These are phyloP conservation scores for Liodrosophila aerea DNA, from an alignment of 2,888 invertebrate genomes.

Conservation along the genomic window DNA sequence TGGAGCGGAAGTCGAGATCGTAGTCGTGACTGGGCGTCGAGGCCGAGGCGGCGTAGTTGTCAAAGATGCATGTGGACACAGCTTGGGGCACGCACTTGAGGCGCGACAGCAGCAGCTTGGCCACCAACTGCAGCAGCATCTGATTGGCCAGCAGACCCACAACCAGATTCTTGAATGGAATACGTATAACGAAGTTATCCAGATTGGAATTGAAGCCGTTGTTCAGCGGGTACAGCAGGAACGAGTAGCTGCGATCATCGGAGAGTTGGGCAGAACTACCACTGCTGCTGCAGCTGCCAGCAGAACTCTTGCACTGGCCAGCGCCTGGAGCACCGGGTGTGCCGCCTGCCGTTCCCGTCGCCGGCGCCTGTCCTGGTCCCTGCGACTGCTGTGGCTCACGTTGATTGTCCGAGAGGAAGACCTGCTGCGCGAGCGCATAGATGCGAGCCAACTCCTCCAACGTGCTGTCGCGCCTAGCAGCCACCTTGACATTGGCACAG, in stretches of 20 bases:
- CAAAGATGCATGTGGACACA: constrained; percentile 82
- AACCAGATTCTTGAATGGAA: constrained; percentile 93
- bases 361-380: constrained; percentile 4
- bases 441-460: constrained; percentile 92
- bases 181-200: constrained; percentile 90
- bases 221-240: constrained; percentile 91
- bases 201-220: constrained; percentile 88
- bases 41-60: constrained; percentile 82
- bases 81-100: constrained; percentile 86
- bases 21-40: constrained; percentile 82
- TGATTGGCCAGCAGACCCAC: constrained; percentile 96
- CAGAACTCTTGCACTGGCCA: constrained; percentile 25
- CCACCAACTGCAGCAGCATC: constrained; percentile 94
- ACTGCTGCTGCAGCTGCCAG: constrained; percentile 17
- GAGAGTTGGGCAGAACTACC: constrained; percentile 82
- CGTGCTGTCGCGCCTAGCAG: constrained; percentile 93
- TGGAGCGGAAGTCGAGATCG: constrained; percentile 82
- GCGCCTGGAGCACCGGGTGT: neutral
- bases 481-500: constrained; percentile 95
- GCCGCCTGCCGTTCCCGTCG: neutral
- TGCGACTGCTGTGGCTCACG: constrained; percentile 71
- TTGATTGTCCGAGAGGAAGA: constrained; percentile 86
- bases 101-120: constrained; percentile 91
- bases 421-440: constrained; percentile 95
- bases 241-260: constrained; percentile 94